Base-by-base conservation (phyloP, 2,888 invertebrate genomes). In the Lasioglossum leucozonium region DNA sequence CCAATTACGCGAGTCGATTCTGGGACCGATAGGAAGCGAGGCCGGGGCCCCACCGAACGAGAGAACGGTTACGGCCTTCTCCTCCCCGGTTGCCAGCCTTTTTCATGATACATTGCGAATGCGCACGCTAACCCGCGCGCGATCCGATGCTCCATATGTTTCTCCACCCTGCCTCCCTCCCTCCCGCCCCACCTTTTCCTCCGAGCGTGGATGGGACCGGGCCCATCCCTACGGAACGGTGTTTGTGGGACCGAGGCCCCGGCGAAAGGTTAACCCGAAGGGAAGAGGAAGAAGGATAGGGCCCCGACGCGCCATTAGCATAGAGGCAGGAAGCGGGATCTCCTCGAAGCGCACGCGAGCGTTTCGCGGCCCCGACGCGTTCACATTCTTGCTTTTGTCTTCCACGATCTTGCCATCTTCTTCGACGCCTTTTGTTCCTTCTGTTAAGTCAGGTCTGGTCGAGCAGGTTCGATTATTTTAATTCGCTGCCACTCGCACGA, bases 1-100 rank as follows among this genome's bases (percentile, higher is more conserved):
- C 94, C 94, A 95, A 95, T 95, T 95, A 95, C 94, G 94, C 92
- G 94, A 94, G 93, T 94, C 94, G 94, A 95, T 94, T 91, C 92
- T 90, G 91, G 90, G 86, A 87, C 91, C 93, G 90, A 90, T 91
- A 90, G 91, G 90, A 82, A 87, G 84, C 80, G 84, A 47, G 47
- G 86, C 67, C 87, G 67, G 89, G 93, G 92, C 90, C 91, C 90
- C 88, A 85, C 84, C 85, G 86, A 86, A 80, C 86, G 85, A 85
- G 62, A 88, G 90, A 83, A 79, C 79, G 74, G 79, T 79, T 76
- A 81, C 34, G 55, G 65, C 79, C 77, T 58, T 30, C 58, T 16
- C 73, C 30, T 16, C 22, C 34, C 74, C 4, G n/a, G 26, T 51
- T 55, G 10, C 58, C 77, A 37, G 74, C 85, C 85, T 69, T 86